Percentiles rank a stretch among this genome's conserved stretches.
These are phyloP conservation scores for Spea hammondii DNA, from an alignment of 2,797 vertebrate species.

Conservation along the genomic window DNA sequence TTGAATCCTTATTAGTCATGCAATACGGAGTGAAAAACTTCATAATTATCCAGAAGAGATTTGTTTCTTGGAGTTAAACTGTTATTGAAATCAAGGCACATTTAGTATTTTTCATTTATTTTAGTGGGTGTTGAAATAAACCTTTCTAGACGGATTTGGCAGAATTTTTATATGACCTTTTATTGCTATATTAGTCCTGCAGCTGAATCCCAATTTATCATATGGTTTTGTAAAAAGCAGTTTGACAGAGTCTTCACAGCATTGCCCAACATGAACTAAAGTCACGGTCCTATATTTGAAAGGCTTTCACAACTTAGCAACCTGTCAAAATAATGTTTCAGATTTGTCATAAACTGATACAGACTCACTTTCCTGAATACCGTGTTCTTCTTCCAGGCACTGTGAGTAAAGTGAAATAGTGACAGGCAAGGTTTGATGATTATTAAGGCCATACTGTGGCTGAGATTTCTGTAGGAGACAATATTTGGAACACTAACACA, in stretches of 20 bases:
- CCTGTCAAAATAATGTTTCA: conserved; percentile 43
- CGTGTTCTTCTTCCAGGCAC: conserved; percentile 14
- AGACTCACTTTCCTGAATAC: conserved; percentile 37
- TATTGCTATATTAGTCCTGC: background rate
- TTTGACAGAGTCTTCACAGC: background rate
- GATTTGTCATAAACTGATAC: conserved; percentile 10
- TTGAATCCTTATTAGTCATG: no score
- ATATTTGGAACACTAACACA: no score
- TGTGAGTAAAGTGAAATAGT: background rate
- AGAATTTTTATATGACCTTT: background rate
- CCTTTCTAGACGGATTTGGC: background rate
- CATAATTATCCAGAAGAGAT: background rate
- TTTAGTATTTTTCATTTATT: no score
- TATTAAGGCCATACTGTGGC: background rate
- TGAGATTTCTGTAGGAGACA: no score
- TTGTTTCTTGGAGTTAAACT: background rate
- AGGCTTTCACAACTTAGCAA: conserved; percentile 23
- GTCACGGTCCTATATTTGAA: conserved; percentile 2
- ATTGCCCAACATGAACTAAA: conserved; percentile 2
- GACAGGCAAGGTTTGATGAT: background rate
- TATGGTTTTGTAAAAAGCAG: background rate
- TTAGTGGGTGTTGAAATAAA: background rate
- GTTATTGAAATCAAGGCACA: background rate
- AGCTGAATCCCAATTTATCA: conserved; percentile 27
- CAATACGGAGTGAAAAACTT: background rate